phyloP scores from a whole-genome alignment of 2,888 invertebrate genomes.

The Metopia argyrocephala region DNA sequence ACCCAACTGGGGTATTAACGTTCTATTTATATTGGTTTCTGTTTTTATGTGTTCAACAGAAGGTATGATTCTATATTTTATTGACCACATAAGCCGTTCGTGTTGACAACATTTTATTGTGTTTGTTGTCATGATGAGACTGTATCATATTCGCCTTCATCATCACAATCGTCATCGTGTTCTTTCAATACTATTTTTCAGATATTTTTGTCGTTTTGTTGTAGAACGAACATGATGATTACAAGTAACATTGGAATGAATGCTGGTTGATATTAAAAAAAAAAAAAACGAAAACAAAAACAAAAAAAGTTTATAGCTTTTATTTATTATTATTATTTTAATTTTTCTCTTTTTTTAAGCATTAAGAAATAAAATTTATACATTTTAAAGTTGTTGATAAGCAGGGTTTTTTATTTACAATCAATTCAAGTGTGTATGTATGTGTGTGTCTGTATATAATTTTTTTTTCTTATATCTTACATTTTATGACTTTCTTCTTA shows the following conservation, averaged over 20 bases:
- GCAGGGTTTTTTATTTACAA: conserved; percentile 32
- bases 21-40: neutral
- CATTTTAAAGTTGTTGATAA: conserved; percentile 36
- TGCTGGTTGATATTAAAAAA: conserved; percentile 6
- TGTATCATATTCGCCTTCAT: conserved; percentile 26
- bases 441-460: neutral
- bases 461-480: conserved; percentile 14
- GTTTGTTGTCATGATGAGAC: conserved; percentile 26
- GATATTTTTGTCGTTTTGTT: conserved; percentile 30
- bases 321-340: conserved; percentile 35
- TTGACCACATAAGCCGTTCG: conserved; percentile 69
- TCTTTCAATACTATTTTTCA: conserved; percentile 19
- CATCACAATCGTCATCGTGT: neutral
- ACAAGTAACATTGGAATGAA: conserved; percentile 43
- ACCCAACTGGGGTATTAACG: neutral
- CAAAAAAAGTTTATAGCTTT: conserved; percentile 58
- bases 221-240: conserved; percentile 43
- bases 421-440: neutral
- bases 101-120: conserved; percentile 71
- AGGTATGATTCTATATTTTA: conserved; percentile 66
- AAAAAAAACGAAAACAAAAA: too few relatives aligned
- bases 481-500: conserved; percentile 45
- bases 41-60: conserved; percentile 55
- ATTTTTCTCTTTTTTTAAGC: too few relatives aligned
- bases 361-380: conserved; percentile 41